A percentile compares a stretch with the other conserved stretches of the same genome.
These are phyloP conservation scores for Linnaemya tessellans DNA, from an alignment of 2,888 invertebrate genomes.

Conservation along the genomic window DNA sequence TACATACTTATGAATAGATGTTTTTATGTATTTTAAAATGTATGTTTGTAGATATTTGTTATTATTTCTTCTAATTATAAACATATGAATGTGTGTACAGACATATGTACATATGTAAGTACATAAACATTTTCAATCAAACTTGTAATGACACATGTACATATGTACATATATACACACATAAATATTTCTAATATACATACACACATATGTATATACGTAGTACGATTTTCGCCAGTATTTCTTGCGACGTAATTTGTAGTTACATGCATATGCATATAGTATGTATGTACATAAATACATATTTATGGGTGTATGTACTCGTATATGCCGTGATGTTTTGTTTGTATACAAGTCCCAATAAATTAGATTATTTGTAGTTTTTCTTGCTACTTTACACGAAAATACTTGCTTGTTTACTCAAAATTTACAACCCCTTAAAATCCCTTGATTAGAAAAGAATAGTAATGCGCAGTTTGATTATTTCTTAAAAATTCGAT, in stretches of 20 bases:
- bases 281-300: too few species aligned
- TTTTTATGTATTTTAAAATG: neutral
- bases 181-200: too few species aligned
- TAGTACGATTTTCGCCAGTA: slow-evolving; percentile 27
- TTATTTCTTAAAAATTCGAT: neutral
- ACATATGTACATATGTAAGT: neutral
- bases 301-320: neutral
- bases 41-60: neutral
- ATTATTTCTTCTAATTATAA: too few species aligned
- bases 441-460: slow-evolving; percentile 4
- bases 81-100: neutral
- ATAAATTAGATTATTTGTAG: slow-evolving; percentile 26
- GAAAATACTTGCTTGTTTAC: slow-evolving; percentile 8
- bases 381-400: slow-evolving; percentile 2
- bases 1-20: neutral
- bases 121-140: neutral
- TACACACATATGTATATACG: slow-evolving; percentile 8
- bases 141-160: neutral
- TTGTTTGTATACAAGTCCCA: slow-evolving; percentile 42
- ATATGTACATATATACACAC: neutral
- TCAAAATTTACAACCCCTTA: slow-evolving; percentile 44
- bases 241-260: slow-evolving; percentile 43
- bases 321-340: slow-evolving; percentile 18
- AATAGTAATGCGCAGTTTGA: slow-evolving; percentile 54
- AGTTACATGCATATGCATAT: slow-evolving; percentile 1